These are phyloP conservation scores for Paedocypris micromegethes DNA, from an alignment of 2,797 vertebrate species.

Conservation along the genomic window DNA sequence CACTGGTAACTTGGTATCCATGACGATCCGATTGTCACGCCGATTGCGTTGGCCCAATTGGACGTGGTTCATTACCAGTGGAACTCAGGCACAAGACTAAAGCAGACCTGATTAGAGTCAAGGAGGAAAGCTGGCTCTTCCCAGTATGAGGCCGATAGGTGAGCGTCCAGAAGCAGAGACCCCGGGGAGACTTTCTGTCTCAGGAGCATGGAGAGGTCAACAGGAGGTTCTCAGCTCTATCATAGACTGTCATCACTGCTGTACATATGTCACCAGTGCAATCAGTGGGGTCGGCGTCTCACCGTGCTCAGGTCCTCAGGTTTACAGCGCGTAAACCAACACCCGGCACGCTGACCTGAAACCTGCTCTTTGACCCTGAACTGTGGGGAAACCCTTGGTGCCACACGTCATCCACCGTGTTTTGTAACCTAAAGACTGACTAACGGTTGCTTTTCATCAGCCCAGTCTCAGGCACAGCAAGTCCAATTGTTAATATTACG, in stretches of 20 bases:
- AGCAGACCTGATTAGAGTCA: slow-evolving; percentile 47
- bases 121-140: slow-evolving; percentile 4
- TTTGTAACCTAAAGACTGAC: background rate
- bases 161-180: slow-evolving; percentile 10
- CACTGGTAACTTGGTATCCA: slow-evolving; percentile 49
- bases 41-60: slow-evolving; percentile 41
- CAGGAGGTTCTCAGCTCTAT: slow-evolving; percentile 16
- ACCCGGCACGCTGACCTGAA: slow-evolving; percentile 13
- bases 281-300: slow-evolving; percentile 21
- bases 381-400: background rate
- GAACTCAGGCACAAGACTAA: slow-evolving; percentile 23
- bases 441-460: background rate
- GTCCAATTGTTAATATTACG: no score
- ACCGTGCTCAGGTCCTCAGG: slow-evolving; percentile 7
- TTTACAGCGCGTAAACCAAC: slow-evolving; percentile 11
- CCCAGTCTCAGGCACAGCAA: no score
- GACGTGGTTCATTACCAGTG: slow-evolving; percentile 48
- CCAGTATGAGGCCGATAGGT: slow-evolving; percentile 11
- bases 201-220: slow-evolving; percentile 19
- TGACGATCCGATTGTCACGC: slow-evolving; percentile 44
- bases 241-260: slow-evolving; percentile 26
- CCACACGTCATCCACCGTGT: background rate
- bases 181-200: slow-evolving; percentile 19
- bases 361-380: slow-evolving; percentile 13
- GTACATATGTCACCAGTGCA: slow-evolving; percentile 15